phyloP scores from a whole-genome alignment of 1,140 invertebrate species.

The Philotrypesis tridentata region DNA sequence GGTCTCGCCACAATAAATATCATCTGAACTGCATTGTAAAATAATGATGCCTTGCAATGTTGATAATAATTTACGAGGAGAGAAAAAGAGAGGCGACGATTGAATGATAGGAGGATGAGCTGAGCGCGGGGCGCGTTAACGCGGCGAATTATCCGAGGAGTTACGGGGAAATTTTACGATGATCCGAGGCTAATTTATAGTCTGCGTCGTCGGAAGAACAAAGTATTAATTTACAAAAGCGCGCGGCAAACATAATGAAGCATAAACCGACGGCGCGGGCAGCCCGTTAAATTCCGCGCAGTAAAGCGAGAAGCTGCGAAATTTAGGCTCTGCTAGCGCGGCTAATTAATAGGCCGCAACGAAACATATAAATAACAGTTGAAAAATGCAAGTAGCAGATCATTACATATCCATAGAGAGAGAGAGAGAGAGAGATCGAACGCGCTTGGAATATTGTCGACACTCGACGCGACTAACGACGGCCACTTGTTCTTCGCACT shows the following conservation, averaged over 20 bases:
- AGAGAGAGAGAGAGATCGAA: background rate
- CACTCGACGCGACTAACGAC: background rate
- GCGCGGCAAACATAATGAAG: background rate
- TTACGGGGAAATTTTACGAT: background rate
- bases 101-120: too few species aligned
- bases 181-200: background rate
- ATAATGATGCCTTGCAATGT: too few species aligned
- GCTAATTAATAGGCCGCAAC: constrained; percentile 26
- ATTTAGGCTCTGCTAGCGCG: background rate
- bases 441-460: constrained; percentile 3
- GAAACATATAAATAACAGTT: too few species aligned
- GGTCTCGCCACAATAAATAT: too few species aligned
- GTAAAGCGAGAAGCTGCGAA: background rate
- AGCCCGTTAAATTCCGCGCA: background rate
- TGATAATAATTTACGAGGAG: background rate
- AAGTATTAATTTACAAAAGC: background rate
- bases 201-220: background rate
- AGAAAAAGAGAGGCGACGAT: too few species aligned
- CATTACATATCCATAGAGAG: too few species aligned
- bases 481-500: constrained; percentile 3
- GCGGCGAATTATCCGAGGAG: background rate
- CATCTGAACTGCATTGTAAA: too few species aligned
- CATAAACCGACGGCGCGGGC: background rate
- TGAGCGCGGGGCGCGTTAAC: too few species aligned
- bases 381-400: too few species aligned